Evolutionary conservation across 37 sponge, comb jelly and placozoan species (phyloP), one percentile per base, ranked within the genome.

Genomic region (Ephydatia muelleri): DNA sequence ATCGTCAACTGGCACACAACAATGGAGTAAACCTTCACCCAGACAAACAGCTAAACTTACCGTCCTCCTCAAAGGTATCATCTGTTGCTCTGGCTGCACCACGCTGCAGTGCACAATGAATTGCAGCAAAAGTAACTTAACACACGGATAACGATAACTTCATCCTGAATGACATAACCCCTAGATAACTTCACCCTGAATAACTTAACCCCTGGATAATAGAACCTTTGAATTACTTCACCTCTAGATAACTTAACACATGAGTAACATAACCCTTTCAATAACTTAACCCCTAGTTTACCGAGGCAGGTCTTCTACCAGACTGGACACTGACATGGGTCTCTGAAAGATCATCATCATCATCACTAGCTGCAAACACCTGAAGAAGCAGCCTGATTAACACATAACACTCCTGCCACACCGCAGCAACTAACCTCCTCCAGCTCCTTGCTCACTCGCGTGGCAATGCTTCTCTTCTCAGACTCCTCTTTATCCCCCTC

Each of bases 1-100:
- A 80, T 49, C 75, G 23, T 49, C 26, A 48, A 81, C 87, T 70
- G 67, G 29, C 43, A 43, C 43, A 43, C 43, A 43, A 43, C 37
- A 31, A 6, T n/a, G n/a, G n/a, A 25, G 76, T 13, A 35, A 30
- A 33, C 9, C 25, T 75, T 5, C 6, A 2, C 35, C 8, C 5
- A 2, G 3, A 32, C 5, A 33, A 25, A 30, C 35, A 37, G 11
- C n/a, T n/a, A n/a, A n/a, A n/a, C 67, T 64, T 49, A 64, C 16
- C 31, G 30, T 33, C 57, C 66, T 80, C 67, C 35, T 26, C 65
- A 27, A n/a, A 27, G n/a, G 26, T 66, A 31, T 80, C 67, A 11
- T 2, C 33, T 65, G 32, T 66, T 31, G 33, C 2, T 33, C 76
- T 32, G n/a, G 38, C 3, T 27, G 70, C 70, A 3, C 70, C 70